Percentiles rank a stretch among this genome's conserved stretches.
These are phyloP conservation scores for Pheosia gnoma DNA, from an alignment of 2,888 invertebrate species.

Conservation along the genomic window DNA sequence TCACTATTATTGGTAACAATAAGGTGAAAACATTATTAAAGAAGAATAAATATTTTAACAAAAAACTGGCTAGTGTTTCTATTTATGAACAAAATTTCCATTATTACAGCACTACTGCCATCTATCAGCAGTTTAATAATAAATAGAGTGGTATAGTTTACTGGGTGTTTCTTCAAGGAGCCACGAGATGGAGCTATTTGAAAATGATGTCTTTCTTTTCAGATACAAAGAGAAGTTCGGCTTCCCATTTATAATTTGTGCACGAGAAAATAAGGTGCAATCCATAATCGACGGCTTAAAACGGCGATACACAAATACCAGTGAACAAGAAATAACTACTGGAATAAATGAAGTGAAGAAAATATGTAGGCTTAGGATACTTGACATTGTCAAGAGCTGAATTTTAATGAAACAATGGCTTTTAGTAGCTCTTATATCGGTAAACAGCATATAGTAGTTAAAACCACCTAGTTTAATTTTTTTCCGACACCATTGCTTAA, in stretches of 20 bases:
- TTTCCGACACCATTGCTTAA: too few relatives aligned
- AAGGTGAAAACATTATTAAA: too few relatives aligned
- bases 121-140: conserved; percentile 14
- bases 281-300: conserved; percentile 84
- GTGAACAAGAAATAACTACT: conserved; percentile 79
- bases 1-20: too few relatives aligned
- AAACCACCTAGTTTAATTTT: too few relatives aligned
- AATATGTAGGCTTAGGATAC: conserved; percentile 85
- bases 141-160: too few relatives aligned
- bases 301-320: conserved; percentile 78
- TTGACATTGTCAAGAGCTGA: conserved; percentile 71
- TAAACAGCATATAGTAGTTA: too few relatives aligned
- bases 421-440: too few relatives aligned
- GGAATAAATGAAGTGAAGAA: conserved; percentile 88
- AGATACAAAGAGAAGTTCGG: conserved; percentile 87
- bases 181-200: conserved; percentile 2
- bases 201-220: conserved; percentile 39
- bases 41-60: too few relatives aligned
- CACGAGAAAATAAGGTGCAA: conserved; percentile 84
- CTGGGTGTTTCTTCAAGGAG: background rate
- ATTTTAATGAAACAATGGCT: conserved; percentile 2
- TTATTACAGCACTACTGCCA: conserved; percentile 17
- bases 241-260: conserved; percentile 88
- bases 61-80: too few relatives aligned
- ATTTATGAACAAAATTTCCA: too few relatives aligned